Base-by-base conservation (phyloP, 2,888 invertebrate genomes). In the Teleogryllus oceanicus region DNA sequence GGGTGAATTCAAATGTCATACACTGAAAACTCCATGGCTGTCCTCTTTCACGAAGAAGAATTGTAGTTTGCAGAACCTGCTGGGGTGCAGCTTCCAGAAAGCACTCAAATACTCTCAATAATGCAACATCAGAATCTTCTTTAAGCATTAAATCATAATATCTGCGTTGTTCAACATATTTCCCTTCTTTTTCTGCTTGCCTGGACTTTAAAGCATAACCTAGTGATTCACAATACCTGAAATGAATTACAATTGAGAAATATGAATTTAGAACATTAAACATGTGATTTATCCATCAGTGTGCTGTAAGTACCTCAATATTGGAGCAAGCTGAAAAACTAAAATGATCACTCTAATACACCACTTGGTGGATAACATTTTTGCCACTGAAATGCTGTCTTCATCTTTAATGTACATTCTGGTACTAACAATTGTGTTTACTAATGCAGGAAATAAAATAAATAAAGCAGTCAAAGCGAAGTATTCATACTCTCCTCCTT, bases 1-100 rank as follows among this genome's bases (percentile, higher is more conserved):
- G 8, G 8, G 37, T 37, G 37, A 37, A 37, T 37, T 37, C 5
- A 62, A 10, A 18, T 78, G 77, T 84, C 86, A 87, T 85, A 92
- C 92, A 86, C 83, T 89, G 84, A 81, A 86, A 83, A 81, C 84
- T 89, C 82, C 91, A 88, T 11, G 88, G 85, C 24, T 83, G 78
- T 62, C 88, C 89, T 75, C 90, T 87, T 80, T 90, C 89, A 51
- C 88, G 87, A 78, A 94, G 87, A 84, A 94, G 89, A 83, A 94
- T 90, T 50, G 92, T 91, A 51, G 93, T 89, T 86, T 94, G 94
- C 81, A 94, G 86, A 78, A 94, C 92, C 85, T 94, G 93, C 85
- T 94, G 94, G 0, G 94, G 94, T 0, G 94, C 94, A 0, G 94
- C 92, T 87, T 94, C 94, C 76, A 94, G 87, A 86, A 94, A 94